These are phyloP conservation scores for Myiotriccus ornatus DNA, from an alignment of 2,797 vertebrate species.

Conservation along the genomic window DNA sequence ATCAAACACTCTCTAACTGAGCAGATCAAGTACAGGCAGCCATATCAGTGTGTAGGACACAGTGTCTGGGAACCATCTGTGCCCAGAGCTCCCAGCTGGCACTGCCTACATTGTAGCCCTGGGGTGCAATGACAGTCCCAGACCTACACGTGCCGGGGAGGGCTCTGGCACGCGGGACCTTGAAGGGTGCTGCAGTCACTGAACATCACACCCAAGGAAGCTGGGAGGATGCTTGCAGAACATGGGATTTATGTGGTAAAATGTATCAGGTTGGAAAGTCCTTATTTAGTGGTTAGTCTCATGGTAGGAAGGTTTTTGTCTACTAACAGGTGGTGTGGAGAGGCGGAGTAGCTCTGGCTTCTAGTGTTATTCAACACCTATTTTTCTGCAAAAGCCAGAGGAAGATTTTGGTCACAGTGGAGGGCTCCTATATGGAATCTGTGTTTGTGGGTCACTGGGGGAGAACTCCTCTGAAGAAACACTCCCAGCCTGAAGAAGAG, in stretches of 20 bases:
- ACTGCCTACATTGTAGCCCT: neutral
- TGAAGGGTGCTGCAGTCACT: neutral
- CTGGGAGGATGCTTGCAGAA: neutral
- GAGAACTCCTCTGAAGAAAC: neutral
- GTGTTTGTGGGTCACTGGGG: accelerated
- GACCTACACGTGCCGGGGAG: accelerated
- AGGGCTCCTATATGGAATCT: neutral
- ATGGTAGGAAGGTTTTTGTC: neutral
- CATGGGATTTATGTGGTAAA: neutral
- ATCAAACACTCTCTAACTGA: neutral
- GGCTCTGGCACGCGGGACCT: neutral
- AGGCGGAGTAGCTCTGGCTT: neutral
- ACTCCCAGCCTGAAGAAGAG: neutral
- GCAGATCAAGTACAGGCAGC: neutral
- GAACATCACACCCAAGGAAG: neutral
- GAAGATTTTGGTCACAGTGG: neutral
- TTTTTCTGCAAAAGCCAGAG: neutral
- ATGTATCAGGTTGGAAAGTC: neutral
- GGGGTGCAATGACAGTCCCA: neutral
- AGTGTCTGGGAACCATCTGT: neutral
- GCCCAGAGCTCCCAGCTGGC: neutral
- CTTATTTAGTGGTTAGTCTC: neutral
- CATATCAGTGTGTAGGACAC: accelerated
- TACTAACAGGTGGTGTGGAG: neutral
- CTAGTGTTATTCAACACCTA: neutral